phyloP scores from a whole-genome alignment of 2,797 vertebrate genomes.

The Schizopygopsis pylzovi region DNA sequence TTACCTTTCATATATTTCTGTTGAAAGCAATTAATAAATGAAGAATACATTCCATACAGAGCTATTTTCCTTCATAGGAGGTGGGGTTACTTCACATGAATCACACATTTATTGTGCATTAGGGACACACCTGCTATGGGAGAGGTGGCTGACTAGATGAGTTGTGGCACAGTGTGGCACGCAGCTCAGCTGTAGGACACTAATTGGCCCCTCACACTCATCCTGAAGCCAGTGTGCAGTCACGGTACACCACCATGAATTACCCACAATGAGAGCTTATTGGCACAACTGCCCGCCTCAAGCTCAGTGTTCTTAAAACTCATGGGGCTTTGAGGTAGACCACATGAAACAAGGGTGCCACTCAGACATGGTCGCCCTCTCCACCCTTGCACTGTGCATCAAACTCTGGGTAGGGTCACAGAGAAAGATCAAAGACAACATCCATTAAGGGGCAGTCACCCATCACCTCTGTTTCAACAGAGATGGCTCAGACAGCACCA shows the following conservation, averaged over 20 bases:
- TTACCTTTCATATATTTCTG: not conserved
- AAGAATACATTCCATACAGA: not conserved
- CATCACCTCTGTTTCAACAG: constrained; percentile 30
- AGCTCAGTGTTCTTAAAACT: not conserved
- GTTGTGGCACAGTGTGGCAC: constrained; percentile 2
- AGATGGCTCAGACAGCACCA: not conserved
- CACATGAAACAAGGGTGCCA: constrained; percentile 46
- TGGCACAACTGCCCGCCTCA: not conserved
- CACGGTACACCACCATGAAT: not conserved
- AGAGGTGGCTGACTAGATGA: constrained; percentile 14
- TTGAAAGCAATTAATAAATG: not conserved
- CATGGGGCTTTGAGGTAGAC: constrained; percentile 29
- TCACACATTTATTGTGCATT: not conserved
- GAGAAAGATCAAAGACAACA: constrained; percentile 52
- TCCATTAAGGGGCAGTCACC: constrained; percentile 45
- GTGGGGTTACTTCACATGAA: not conserved
- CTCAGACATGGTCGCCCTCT: constrained; percentile 27
- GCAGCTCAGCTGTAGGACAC: not conserved
- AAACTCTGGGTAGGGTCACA: not conserved
- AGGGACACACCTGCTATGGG: constrained; percentile 8
- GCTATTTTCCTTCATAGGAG: not conserved
- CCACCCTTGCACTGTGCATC: constrained; percentile 7
- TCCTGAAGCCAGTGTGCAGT: not conserved
- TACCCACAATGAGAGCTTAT: constrained; percentile 9
- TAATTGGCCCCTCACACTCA: constrained; percentile 20